Base-by-base conservation (phyloP, 2,113 vertebrate genomes). In the Chloroceryle aenea region DNA sequence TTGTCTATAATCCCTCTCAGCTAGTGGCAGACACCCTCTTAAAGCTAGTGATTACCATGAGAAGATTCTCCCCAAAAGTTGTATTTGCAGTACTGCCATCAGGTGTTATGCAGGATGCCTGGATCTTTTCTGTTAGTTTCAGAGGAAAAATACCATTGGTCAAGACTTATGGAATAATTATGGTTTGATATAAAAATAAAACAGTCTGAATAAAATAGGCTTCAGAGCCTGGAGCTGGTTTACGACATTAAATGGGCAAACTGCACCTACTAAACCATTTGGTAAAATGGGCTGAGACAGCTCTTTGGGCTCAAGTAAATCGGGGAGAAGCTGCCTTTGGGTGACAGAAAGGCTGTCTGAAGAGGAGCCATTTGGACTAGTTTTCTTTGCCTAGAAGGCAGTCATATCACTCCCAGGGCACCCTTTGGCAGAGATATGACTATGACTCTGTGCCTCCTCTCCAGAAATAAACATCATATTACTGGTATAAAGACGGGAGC, bases 1-100 rank as follows among this genome's bases (percentile, higher is more conserved):
- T 93, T 56, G 55, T 72, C 82, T 93, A 23, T 91, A 90, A 83
- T 77, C 18, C 59, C 34, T 90, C 90, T 74, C 68, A 94, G 78
- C 55, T 81, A 48, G 42, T 52, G 82, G 50, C 90, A 95, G 75
- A 45, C 55, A 74, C 59, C 25, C 85, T 52, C 71, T 61, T 67
- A 91, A 94, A 94, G 56, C 56, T 0, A 67, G 71, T 62, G 68
- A 90, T 90, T 94, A 76, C 12, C 63, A 40, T 11, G 56, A 95
- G 79, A 81, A 95, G 8, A 38, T 15, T 77, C 26, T 92, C 68
- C 72, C 68, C 9, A 56, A 72, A 86, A 12, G 6, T 12, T 16
- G 21, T 83, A 56, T 26, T 87, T 77, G 29, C 32, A 53, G 34
- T 77, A 71, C 63, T 48, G 30, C 14, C 34, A 12, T 19, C 17